A percentile compares a stretch with the other conserved stretches of the same genome.
phyloP scores from a whole-genome alignment of 2,888 invertebrate species.

The Portevinia maculata region DNA sequence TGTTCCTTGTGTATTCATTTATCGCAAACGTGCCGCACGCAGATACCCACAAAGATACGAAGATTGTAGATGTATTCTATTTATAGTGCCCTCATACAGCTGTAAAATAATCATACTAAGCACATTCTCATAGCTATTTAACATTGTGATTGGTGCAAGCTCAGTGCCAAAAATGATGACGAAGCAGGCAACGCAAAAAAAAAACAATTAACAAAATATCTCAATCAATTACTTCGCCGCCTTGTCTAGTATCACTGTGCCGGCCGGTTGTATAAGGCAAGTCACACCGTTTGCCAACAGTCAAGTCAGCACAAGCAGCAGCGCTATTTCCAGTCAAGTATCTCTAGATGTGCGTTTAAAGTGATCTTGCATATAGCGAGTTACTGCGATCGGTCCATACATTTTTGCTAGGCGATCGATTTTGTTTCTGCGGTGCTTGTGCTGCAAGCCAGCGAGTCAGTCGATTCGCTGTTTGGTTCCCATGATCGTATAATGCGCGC shows the following conservation, averaged over 20 bases:
- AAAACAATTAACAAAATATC: slow-evolving; percentile 68
- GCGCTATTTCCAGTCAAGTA: slow-evolving; percentile 38
- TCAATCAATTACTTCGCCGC: slow-evolving; percentile 76
- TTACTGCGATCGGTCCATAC: slow-evolving; percentile 4
- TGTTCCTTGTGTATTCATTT: slow-evolving; percentile 10
- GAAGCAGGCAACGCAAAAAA: slow-evolving; percentile 1
- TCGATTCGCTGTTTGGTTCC: slow-evolving; percentile 62
- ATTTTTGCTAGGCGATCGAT: background rate
- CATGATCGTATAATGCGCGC: slow-evolving; percentile 64
- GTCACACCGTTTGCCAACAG: slow-evolving; percentile 15
- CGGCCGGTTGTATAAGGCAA: background rate
- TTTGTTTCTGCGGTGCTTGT: slow-evolving; percentile 18
- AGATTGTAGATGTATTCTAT: slow-evolving; percentile 54
- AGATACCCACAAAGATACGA: background rate
- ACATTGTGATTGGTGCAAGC: slow-evolving; percentile 6
- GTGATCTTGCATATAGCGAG: slow-evolving; percentile 38
- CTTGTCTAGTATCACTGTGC: slow-evolving; percentile 57
- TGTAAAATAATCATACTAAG: slow-evolving; percentile 60
- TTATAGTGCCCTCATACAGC: slow-evolving; percentile 61
- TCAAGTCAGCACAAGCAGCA: slow-evolving; percentile 18
- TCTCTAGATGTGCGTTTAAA: slow-evolving; percentile 47
- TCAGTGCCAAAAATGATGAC: slow-evolving; percentile 26
- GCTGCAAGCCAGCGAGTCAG: slow-evolving; percentile 25
- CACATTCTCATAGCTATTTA: background rate
- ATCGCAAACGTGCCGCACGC: background rate